phyloP scores from a whole-genome alignment of 2,113 vertebrate genomes.

The Puffinus mauretanicus region DNA sequence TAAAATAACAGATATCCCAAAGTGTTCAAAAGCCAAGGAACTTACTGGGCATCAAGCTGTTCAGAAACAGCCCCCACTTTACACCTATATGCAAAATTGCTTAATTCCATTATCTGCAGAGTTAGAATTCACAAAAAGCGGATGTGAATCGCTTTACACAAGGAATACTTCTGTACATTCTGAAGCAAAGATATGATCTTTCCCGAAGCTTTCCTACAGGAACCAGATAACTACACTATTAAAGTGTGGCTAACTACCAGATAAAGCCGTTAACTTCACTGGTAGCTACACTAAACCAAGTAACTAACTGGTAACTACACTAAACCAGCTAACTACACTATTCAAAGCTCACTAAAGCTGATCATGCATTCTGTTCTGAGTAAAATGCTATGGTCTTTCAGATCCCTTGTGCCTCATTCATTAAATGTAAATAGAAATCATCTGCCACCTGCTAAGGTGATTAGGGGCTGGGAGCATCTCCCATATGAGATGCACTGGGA shows the following conservation, averaged over 20 bases:
- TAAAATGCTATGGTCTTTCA: background rate
- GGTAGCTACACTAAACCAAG: background rate
- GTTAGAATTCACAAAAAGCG: background rate
- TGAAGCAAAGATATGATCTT: background rate
- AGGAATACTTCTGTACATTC: background rate
- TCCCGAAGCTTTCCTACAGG: background rate
- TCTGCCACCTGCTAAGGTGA: too few relatives aligned
- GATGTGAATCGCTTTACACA: background rate
- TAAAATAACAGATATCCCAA: background rate
- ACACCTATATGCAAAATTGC: background rate
- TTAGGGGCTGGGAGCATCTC: background rate
- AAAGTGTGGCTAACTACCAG: background rate
- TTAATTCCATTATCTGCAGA: background rate
- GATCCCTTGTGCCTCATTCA: background rate
- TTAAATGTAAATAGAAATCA: background rate
- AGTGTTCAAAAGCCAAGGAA: background rate
- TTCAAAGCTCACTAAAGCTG: background rate
- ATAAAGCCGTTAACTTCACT: background rate
- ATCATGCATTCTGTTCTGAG: background rate
- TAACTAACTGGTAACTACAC: background rate
- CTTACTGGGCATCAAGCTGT: background rate
- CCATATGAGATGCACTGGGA: background rate
- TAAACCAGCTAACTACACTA: background rate
- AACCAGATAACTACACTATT: background rate
- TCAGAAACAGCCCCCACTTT: background rate